phyloP scores from a whole-genome alignment of 2,888 invertebrate species.

The Melinopterus prodromus region DNA sequence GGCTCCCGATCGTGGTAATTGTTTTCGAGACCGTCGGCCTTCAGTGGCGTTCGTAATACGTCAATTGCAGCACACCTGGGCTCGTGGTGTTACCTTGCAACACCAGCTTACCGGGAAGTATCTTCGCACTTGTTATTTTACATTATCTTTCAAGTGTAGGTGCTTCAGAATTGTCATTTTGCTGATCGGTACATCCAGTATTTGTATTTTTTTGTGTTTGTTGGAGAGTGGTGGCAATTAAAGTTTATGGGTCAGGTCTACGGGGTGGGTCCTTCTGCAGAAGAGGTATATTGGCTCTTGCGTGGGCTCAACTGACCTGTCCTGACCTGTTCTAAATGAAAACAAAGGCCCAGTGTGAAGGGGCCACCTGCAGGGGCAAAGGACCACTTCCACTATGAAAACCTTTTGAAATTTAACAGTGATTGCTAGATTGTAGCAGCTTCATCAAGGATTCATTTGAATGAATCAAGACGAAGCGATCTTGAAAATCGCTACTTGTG shows the following conservation, averaged over 20 bases:
- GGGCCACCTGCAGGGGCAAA: background rate
- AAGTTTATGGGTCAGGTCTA: background rate
- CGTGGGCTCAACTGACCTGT: background rate
- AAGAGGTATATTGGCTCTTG: background rate
- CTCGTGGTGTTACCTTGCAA: too few species aligned
- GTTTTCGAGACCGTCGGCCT: too few species aligned
- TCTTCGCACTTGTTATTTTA: background rate
- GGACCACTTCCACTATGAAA: background rate
- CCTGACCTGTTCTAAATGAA: background rate
- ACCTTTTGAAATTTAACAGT: background rate
- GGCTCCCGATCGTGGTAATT: too few species aligned
- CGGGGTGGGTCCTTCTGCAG: background rate
- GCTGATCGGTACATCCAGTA: background rate
- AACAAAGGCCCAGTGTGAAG: background rate
- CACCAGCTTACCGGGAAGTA: background rate
- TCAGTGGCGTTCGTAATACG: too few species aligned
- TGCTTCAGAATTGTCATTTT: background rate
- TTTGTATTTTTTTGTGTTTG: background rate
- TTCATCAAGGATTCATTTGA: too few species aligned
- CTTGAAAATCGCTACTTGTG: too few species aligned
- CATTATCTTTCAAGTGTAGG: background rate
- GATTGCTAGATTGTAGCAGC: too few species aligned
- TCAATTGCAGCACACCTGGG: too few species aligned
- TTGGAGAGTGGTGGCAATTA: background rate
- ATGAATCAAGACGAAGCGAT: too few species aligned